Conservation (phyloP, 2,888 invertebrate species). For the Heliothis peltigera region DNA sequence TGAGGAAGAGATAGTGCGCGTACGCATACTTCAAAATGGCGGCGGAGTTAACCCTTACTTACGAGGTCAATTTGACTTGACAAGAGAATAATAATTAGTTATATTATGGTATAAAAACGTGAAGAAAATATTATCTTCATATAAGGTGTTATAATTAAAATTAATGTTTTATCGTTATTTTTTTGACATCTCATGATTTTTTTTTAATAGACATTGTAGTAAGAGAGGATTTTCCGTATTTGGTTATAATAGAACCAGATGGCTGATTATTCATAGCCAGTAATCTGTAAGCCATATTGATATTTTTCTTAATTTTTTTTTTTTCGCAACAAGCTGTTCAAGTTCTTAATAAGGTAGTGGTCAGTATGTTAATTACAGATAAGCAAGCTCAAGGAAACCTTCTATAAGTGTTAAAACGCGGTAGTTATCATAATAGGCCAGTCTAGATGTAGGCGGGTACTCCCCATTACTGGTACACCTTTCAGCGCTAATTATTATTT, state of each 20-base stretch:
- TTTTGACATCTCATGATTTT: background rate
- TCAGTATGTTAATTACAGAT: slow-evolving; percentile 46
- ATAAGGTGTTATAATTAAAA: background rate
- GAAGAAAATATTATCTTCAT: background rate
- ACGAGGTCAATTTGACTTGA: slow-evolving; percentile 40
- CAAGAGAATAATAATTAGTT: slow-evolving; percentile 27
- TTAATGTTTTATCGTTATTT: background rate
- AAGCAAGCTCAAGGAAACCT: slow-evolving; percentile 28
- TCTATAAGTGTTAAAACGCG: slow-evolving; percentile 39
- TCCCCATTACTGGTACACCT: slow-evolving; percentile 41
- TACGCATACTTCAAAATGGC: slow-evolving; percentile 65
- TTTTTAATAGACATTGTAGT: background rate
- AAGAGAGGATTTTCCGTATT: background rate
- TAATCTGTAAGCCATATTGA: slow-evolving; percentile 27
- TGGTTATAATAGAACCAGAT: background rate
- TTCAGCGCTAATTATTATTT: slow-evolving; percentile 41
- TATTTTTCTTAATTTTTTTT: slow-evolving; percentile 20
- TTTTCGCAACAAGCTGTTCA: slow-evolving; percentile 30
- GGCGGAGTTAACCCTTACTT: slow-evolving; percentile 52
- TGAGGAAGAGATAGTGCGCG: slow-evolving; percentile 64
- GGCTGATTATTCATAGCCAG: slow-evolving; percentile 3
- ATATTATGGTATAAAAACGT: slow-evolving; percentile 2
- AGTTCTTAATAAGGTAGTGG: slow-evolving; percentile 35
- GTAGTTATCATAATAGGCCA: slow-evolving; percentile 38
- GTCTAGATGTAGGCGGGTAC: slow-evolving; percentile 45